These are phyloP conservation scores for Alethe castanea DNA, from an alignment of 2,113 vertebrate genomes.

Conservation along the genomic window DNA sequence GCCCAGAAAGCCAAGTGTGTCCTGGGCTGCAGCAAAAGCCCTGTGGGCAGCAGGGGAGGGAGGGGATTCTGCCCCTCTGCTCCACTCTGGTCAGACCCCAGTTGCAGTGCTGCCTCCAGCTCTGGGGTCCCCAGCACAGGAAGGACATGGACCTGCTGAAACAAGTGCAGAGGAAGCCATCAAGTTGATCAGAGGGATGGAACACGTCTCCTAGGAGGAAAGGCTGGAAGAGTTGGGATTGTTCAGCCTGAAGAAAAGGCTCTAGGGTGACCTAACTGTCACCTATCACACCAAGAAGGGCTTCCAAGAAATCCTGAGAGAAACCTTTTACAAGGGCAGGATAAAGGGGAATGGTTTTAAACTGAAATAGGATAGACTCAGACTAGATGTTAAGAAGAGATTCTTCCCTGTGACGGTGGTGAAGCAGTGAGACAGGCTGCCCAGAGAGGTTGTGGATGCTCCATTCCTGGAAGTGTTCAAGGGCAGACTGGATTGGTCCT, in stretches of 20 bases:
- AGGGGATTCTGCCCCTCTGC: background rate
- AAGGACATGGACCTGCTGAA: background rate
- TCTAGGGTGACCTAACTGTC: background rate
- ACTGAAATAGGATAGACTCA: background rate
- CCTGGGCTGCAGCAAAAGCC: background rate
- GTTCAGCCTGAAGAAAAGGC: background rate
- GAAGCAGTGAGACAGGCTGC: background rate
- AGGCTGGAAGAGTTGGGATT: background rate
- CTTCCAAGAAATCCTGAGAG: background rate
- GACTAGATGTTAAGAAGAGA: background rate
- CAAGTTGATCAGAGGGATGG: background rate
- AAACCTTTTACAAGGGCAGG: background rate
- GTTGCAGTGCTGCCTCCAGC: background rate
- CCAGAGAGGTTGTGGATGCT: background rate
- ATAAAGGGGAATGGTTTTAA: background rate
- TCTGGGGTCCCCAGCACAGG: background rate
- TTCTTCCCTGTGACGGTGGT: background rate
- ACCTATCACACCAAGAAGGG: background rate
- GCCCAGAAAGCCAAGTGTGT: background rate
- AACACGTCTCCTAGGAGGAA: background rate
- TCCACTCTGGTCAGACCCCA: background rate
- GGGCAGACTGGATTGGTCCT: background rate
- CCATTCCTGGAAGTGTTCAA: background rate
- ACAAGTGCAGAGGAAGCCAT: rapidly evolving
- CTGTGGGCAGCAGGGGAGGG: background rate